A percentile compares a stretch with the other conserved stretches of the same genome.
Conservation (phyloP, 2,888 invertebrate species). For the Eristalis pertinax region DNA sequence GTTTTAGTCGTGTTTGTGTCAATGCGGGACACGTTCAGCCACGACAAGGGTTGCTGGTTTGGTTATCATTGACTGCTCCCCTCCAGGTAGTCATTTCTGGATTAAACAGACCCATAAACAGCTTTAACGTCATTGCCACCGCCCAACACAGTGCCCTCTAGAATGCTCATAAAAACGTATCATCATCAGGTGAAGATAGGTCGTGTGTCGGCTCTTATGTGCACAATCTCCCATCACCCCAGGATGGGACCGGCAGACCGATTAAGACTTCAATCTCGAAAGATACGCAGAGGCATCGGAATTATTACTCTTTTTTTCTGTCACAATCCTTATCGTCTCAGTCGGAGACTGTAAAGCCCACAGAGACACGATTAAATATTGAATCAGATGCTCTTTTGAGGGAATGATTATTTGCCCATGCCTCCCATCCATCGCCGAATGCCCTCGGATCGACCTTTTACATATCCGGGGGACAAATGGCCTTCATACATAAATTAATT, state of each 20-base stretch:
- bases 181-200: background rate
- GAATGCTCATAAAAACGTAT: background rate
- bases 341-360: background rate
- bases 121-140: background rate
- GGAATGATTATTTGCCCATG: constrained; percentile 15
- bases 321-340: background rate
- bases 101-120: no score
- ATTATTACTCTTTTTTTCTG: background rate
- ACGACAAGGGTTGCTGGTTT: no score
- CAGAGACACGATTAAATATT: constrained; percentile 35
- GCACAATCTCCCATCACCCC: background rate
- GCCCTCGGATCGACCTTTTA: background rate
- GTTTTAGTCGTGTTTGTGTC: no score
- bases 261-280: background rate
- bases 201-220: background rate
- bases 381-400: constrained; percentile 21
- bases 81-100: no score
- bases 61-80: no score
- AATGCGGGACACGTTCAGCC: no score
- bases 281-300: background rate
- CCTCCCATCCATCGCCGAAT: background rate
- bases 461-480: background rate
- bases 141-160: background rate
- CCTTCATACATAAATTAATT: constrained; percentile 37
- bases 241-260: background rate